Evolutionary conservation across 92 coral and sea anemone species (phyloP).

Genomic region (Actinostola sp.): DNA sequence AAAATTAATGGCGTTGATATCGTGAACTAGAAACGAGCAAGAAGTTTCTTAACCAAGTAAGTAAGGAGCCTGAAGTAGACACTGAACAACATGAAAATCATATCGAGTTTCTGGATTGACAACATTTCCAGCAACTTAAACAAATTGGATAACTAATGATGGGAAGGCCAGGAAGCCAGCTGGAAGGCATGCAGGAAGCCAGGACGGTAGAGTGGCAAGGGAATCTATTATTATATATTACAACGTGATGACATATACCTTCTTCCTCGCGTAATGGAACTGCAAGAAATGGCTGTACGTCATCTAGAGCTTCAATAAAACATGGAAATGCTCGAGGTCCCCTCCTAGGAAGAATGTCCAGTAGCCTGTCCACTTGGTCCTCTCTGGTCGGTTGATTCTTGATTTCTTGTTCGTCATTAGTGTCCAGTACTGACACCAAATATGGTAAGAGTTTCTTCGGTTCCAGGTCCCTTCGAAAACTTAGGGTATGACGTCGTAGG

Average conservation of each 20-base stretch:
- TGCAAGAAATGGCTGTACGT: conserved; percentile 67
- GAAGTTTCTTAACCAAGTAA: no score
- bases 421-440: conserved; percentile 67
- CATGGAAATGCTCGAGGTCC: conserved; percentile 73
- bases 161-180: no score
- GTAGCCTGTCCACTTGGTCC: conserved; percentile 58
- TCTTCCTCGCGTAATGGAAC: conserved; percentile 48
- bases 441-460: conserved; percentile 69
- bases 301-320: conserved; percentile 67
- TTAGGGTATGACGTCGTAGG: conserved; percentile 55
- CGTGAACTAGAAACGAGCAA: neutral
- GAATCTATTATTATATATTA: no score
- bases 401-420: conserved; percentile 70
- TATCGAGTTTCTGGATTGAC: no score
- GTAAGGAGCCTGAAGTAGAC: no score
- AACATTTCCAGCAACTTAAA: no score
- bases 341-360: conserved; percentile 85
- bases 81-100: no score
- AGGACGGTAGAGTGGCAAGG: no score
- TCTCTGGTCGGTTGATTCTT: conserved; percentile 66
- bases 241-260: no score
- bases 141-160: no score
- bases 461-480: conserved; percentile 76
- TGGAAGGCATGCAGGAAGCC: no score
- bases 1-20: neutral